Percentiles rank a stretch among this genome's conserved stretches.
These are phyloP conservation scores for Euphonia xanthogaster DNA, from an alignment of 2,797 vertebrate genomes.

Conservation along the genomic window DNA sequence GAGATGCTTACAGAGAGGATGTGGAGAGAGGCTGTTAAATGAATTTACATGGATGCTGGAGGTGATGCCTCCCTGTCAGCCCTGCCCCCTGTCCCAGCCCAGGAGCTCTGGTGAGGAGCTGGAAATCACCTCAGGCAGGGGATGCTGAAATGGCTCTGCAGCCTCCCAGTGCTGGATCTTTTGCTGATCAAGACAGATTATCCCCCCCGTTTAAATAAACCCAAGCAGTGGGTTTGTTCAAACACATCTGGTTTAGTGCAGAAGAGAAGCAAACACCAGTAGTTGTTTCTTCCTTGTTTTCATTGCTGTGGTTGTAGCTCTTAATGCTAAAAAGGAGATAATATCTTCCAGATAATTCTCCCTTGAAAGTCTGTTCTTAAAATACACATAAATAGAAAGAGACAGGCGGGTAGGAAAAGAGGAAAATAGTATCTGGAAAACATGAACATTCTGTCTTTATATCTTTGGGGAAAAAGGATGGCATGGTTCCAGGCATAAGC, in stretches of 20 bases:
- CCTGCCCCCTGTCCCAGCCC: background rate
- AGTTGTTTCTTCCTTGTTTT: background rate
- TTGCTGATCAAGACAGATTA: background rate
- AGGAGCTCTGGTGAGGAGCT: background rate
- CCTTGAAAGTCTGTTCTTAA: background rate
- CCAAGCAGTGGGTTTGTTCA: background rate
- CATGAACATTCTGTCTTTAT: background rate
- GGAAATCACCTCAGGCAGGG: background rate
- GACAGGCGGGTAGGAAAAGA: background rate
- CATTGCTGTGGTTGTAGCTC: background rate
- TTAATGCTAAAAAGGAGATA: background rate
- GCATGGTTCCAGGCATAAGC: background rate
- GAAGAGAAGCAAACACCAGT: background rate
- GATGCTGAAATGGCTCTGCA: background rate
- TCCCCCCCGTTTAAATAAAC: background rate
- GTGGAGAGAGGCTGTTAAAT: background rate
- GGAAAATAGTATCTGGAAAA: background rate
- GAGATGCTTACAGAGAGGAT: rapidly evolving
- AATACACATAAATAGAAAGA: background rate
- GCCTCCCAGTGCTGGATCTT: background rate
- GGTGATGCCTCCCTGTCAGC: background rate
- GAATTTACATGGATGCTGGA: background rate
- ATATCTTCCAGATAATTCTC: background rate
- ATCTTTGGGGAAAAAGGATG: background rate
- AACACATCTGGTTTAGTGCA: background rate